A percentile compares a stretch with the other conserved stretches of the same genome.
Conservation (phyloP, 2,888 invertebrate species). For the Drosophila meridionalis region DNA sequence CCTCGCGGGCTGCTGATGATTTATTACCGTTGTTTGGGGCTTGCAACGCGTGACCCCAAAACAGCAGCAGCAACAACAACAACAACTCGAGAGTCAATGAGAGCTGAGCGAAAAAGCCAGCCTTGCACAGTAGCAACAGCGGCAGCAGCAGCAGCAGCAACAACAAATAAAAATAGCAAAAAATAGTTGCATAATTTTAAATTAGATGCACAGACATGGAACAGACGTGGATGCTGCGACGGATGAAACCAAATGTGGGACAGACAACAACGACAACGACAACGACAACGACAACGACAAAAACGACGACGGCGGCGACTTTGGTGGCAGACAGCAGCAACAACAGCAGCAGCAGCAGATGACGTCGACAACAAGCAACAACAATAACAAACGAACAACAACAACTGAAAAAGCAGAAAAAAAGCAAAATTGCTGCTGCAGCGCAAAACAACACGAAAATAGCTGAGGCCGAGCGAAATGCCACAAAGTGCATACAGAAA, state of each 20-base stretch:
- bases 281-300: conserved; percentile 10
- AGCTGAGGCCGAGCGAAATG: conserved; percentile 5
- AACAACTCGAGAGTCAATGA: conserved; percentile 66
- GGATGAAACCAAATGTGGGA: conserved; percentile 36
- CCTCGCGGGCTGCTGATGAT: conserved; percentile 57
- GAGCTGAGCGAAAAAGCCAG: conserved; percentile 48
- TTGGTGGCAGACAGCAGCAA: conserved; percentile 46
- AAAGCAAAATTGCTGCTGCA: conserved; percentile 44
- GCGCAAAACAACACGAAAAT: conserved; percentile 51
- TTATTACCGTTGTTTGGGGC: conserved; percentile 76
- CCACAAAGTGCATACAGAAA: conserved; percentile 15
- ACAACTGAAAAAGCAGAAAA: neutral
- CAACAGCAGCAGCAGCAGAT: conserved; percentile 40
- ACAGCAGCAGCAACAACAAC: conserved; percentile 39
- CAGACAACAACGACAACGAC: conserved; percentile 31
- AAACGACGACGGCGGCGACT: conserved; percentile 1
- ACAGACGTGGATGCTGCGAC: conserved; percentile 58
- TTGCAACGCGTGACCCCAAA: conserved; percentile 78
- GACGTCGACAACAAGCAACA: conserved; percentile 54
- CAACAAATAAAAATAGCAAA: conserved; percentile 51
- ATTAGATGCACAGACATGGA: conserved; percentile 76
- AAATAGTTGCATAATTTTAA: conserved; percentile 78
- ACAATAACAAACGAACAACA: conserved; percentile 23
- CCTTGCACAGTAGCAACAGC: conserved; percentile 25
- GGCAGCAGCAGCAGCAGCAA: conserved; percentile 20